These are phyloP conservation scores for Gorilla gorilla DNA, from an alignment of 2,113 vertebrate genomes.

Conservation along the genomic window DNA sequence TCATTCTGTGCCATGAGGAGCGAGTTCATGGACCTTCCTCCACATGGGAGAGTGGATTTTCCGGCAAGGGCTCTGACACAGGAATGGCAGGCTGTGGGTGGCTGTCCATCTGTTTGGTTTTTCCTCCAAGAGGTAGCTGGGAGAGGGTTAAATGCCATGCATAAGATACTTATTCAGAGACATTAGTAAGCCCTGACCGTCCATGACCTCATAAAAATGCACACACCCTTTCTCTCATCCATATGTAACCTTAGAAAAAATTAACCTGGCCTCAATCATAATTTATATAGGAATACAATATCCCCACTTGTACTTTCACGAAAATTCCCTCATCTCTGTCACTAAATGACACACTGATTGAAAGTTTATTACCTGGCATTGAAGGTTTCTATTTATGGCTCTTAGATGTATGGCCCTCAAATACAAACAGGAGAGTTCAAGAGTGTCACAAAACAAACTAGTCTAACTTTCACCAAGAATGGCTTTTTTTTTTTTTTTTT, in stretches of 20 bases:
- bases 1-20: conserved; percentile 49
- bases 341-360: conserved; percentile 11
- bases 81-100: conserved; percentile 22
- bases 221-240: conserved; percentile 54
- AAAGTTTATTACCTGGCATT: background rate
- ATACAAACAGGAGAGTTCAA: background rate
- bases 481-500: no score
- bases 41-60: background rate
- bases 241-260: conserved; percentile 38
- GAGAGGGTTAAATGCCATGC: conserved; percentile 66
- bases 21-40: background rate
- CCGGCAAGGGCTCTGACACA: background rate
- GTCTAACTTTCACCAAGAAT: background rate
- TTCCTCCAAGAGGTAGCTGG: conserved; percentile 49
- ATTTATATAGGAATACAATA: conserved; percentile 36
- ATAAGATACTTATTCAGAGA: conserved; percentile 65
- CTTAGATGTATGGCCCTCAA: background rate
- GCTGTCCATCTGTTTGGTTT: background rate
- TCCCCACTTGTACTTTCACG: background rate
- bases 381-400: background rate
- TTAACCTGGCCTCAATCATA: background rate
- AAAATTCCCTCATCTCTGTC: background rate
- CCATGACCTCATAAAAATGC: conserved; percentile 69
- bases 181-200: conserved; percentile 59
- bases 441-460: background rate